Conservation (phyloP, 2,797 vertebrate species). For the Rousettus madagascariensis region DNA sequence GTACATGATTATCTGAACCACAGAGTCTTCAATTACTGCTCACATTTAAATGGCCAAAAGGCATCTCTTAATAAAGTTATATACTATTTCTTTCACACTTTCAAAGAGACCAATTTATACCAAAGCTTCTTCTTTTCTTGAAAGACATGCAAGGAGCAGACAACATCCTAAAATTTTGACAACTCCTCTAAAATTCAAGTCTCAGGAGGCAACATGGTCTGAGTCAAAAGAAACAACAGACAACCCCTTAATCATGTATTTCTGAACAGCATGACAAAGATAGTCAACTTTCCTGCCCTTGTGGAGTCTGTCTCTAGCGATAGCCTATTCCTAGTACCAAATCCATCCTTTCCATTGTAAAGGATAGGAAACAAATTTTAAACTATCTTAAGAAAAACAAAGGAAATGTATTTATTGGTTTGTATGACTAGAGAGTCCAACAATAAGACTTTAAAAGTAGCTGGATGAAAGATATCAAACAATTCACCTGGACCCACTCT, state of each 20-base stretch:
- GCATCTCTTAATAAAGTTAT: conserved; percentile 51
- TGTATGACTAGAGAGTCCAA: neutral
- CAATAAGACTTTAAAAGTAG: neutral
- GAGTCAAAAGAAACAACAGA: conserved; percentile 29
- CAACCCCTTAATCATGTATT: neutral
- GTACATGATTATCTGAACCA: neutral
- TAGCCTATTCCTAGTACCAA: neutral
- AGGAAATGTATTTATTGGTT: neutral
- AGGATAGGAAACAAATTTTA: neutral
- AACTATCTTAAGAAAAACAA: neutral
- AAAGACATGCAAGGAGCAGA: conserved; percentile 58
- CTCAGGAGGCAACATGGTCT: conserved; percentile 39
- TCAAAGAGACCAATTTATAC: conserved; percentile 68
- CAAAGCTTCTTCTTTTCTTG: conserved; percentile 56
- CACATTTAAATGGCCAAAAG: neutral
- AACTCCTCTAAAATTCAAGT: neutral
- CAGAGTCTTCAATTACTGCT: neutral
- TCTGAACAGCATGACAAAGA: neutral
- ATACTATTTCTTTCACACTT: conserved; percentile 40
- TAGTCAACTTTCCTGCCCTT: neutral
- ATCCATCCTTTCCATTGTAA: neutral
- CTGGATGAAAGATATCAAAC: conserved; percentile 9
- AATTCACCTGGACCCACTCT: neutral
- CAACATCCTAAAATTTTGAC: conserved; percentile 42
- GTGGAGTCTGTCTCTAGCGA: neutral